These are phyloP conservation scores for Escarpia spicata DNA, from an alignment of 2,888 invertebrate species.

Conservation along the genomic window DNA sequence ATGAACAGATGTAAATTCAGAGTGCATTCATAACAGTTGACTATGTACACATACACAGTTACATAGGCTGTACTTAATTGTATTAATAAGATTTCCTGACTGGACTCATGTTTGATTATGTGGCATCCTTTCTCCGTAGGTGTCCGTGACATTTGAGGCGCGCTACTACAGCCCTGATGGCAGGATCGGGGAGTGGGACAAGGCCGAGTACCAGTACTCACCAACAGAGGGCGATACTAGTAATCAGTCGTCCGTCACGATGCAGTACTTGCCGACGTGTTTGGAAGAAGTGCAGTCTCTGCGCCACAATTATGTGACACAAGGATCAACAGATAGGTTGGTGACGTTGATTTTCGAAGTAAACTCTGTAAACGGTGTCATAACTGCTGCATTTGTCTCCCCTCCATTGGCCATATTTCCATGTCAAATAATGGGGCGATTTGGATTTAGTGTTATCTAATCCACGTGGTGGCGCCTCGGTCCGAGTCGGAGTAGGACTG, in stretches of 20 bases:
- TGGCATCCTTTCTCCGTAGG: conserved; percentile 63
- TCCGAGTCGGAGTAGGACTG: too few species aligned
- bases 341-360: not conserved
- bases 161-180: conserved; percentile 64
- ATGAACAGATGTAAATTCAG: too few species aligned
- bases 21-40: too few species aligned
- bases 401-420: too few species aligned
- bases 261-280: not conserved
- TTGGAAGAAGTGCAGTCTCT: not conserved
- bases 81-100: not conserved
- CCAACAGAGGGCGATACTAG: not conserved
- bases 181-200: conserved; percentile 49
- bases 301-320: not conserved
- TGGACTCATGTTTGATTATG: not conserved
- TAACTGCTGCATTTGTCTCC: too few species aligned
- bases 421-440: too few species aligned
- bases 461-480: too few species aligned
- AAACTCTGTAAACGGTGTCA: too few species aligned
- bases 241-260: not conserved
- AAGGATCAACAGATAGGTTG: not conserved
- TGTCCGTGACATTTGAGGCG: conserved; percentile 75
- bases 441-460: too few species aligned
- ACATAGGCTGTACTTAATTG: not conserved
- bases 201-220: conserved; percentile 45
- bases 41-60: too few species aligned